phyloP scores from a whole-genome alignment of 1,140 invertebrate genomes.

The Lysiphlebus fabarum region DNA sequence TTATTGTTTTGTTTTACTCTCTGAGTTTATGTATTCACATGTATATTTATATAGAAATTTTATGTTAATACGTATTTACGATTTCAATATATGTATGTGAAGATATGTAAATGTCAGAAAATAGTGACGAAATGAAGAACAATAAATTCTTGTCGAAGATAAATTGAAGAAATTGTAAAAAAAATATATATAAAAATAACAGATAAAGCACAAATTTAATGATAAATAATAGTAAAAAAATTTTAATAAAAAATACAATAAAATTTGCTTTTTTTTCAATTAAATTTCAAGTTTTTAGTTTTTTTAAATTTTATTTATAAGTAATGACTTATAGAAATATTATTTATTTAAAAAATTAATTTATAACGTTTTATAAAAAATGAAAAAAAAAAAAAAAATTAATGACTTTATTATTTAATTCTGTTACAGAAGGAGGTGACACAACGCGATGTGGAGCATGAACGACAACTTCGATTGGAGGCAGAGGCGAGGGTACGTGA shows the following conservation, averaged over 20 bases:
- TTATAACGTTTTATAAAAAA: too few species aligned
- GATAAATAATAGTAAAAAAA: background rate
- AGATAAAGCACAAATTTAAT: background rate
- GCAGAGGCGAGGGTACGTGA: slow-evolving; percentile 58
- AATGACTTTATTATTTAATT: slow-evolving; percentile 28
- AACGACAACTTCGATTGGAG: slow-evolving; percentile 58
- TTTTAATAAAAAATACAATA: background rate
- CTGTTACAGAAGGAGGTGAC: slow-evolving; percentile 59
- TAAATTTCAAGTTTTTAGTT: too few species aligned
- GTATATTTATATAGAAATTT: too few species aligned
- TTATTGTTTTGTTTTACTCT: too few species aligned
- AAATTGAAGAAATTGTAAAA: background rate
- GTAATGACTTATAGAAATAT: too few species aligned
- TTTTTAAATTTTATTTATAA: slow-evolving; percentile 8
- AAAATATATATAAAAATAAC: slow-evolving; percentile 8
- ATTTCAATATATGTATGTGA: too few species aligned
- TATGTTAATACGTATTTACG: too few species aligned
- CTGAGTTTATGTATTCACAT: too few species aligned
- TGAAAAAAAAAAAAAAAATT: too few species aligned
- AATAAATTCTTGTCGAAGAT: background rate
- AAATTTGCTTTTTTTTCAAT: too few species aligned
- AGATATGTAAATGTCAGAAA: background rate
- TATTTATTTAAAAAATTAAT: too few species aligned
- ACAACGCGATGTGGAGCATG: slow-evolving; percentile 62
- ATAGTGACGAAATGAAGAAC: slow-evolving; percentile 9